Percentiles rank a stretch among this genome's conserved stretches.
Conservation (phyloP, 2,888 invertebrate genomes). For the Ctena decussata region DNA sequence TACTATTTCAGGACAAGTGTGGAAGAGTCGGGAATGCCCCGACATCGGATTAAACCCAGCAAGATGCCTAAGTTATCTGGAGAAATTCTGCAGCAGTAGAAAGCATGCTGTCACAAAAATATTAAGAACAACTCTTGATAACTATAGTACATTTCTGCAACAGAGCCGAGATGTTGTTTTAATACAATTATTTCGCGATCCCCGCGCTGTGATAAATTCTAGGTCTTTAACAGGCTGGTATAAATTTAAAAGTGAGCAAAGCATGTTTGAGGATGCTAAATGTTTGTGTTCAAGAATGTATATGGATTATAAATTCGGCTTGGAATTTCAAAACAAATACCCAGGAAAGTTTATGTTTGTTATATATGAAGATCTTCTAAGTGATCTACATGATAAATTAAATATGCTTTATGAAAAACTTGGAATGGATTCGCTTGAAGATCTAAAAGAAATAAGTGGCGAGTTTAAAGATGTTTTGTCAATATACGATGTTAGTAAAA, state of each 20-base stretch:
- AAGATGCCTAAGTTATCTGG: not conserved
- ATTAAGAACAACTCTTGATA: not conserved
- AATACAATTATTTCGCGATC: not conserved
- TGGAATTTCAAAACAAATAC: not conserved
- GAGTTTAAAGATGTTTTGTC: not conserved
- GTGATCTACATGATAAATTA: not conserved
- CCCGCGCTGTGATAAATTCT: not conserved
- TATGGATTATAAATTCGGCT: not conserved
- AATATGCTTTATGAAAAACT: not conserved
- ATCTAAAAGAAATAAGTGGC: not conserved
- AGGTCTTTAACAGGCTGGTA: not conserved
- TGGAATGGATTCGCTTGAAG: not conserved
- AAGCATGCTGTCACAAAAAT: not conserved
- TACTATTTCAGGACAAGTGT: too few species aligned
- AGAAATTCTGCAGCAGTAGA: not conserved
- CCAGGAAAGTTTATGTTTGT: not conserved
- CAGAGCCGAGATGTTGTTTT: not conserved
- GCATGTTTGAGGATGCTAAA: not conserved
- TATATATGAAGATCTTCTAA: not conserved
- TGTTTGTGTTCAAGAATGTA: not conserved
- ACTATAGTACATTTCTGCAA: not conserved
- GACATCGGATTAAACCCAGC: too few species aligned
- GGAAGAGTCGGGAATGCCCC: too few species aligned
- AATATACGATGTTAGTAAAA: not conserved
- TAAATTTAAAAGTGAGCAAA: not conserved